A percentile compares a stretch with the other conserved stretches of the same genome.
Evolutionary conservation across 2,888 invertebrate species (phyloP).

Genomic region (Trichacis sp.): DNA sequence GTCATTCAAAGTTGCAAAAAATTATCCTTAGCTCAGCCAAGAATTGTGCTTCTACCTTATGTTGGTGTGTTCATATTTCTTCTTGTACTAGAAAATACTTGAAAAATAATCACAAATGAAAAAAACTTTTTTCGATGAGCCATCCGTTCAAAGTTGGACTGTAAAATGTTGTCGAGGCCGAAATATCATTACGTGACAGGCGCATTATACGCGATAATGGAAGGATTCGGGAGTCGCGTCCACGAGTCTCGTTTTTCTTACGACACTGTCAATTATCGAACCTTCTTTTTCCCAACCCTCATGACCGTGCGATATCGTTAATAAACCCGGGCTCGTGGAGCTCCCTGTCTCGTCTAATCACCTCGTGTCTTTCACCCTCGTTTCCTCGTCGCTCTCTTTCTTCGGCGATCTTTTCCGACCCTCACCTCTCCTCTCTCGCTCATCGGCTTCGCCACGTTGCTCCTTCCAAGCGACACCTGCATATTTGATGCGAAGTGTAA

Average conservation of each 20-base stretch:
- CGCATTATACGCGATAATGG: slow-evolving; percentile 41
- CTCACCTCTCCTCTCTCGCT: slow-evolving; percentile 9
- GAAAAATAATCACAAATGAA: no score
- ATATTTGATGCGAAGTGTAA: slow-evolving; percentile 65
- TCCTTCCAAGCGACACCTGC: slow-evolving; percentile 60
- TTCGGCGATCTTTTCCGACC: slow-evolving; percentile 17
- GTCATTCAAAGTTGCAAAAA: no score
- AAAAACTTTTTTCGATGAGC: no score
- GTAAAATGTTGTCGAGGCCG: no score
- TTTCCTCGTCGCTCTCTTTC: slow-evolving; percentile 36
- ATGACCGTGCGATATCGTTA: slow-evolving; percentile 59
- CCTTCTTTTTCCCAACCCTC: slow-evolving; percentile 55
- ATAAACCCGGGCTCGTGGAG: slow-evolving; percentile 62
- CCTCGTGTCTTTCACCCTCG: slow-evolving; percentile 51
- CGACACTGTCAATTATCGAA: slow-evolving; percentile 63
- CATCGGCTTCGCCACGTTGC: slow-evolving; percentile 23
- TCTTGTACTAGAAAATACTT: no score
- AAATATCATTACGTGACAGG: slow-evolving; percentile 44
- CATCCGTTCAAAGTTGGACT: no score
- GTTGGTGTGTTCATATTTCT: no score
- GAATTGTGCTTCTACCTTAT: no score
- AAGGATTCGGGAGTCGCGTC: slow-evolving; percentile 33
- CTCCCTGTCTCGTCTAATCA: slow-evolving; percentile 66
- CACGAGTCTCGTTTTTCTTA: slow-evolving; percentile 50
- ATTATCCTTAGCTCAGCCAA: no score